phyloP scores from a whole-genome alignment of 2,113 vertebrate species.

The Dromas ardeola region DNA sequence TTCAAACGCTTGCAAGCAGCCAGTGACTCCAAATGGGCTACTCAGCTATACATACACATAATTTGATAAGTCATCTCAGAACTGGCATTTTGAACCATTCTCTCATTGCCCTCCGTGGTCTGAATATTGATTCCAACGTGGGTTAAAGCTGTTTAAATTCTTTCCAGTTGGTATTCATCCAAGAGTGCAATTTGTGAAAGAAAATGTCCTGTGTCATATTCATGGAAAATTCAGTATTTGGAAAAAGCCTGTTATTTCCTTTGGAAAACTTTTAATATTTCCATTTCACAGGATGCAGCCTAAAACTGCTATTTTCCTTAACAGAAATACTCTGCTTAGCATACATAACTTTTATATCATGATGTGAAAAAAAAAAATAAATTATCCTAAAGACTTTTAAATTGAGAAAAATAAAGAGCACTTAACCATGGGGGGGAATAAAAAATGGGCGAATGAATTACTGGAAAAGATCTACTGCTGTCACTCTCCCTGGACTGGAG shows the following conservation, averaged over 20 bases:
- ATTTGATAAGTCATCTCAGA: neutral
- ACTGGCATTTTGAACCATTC: neutral
- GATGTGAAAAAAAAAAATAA: neutral
- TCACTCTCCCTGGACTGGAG: neutral
- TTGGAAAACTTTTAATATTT: neutral
- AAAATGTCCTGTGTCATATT: neutral
- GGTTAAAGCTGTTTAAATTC: neutral
- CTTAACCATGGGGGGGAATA: neutral
- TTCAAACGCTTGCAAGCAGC: neutral
- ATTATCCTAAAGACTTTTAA: neutral
- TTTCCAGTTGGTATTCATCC: neutral
- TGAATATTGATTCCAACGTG: neutral
- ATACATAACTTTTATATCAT: neutral
- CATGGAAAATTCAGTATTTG: neutral
- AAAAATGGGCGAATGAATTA: neutral
- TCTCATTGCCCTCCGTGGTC: neutral
- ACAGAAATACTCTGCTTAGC: neutral
- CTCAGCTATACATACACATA: neutral
- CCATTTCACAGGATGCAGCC: neutral
- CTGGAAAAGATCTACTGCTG: neutral
- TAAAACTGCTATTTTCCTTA: neutral
- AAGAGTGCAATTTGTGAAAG: neutral
- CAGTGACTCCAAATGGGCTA: neutral
- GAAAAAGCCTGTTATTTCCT: neutral
- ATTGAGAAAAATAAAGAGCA: neutral